Conservation (phyloP, 2,113 vertebrate genomes). For the Prietella phreatophila region DNA sequence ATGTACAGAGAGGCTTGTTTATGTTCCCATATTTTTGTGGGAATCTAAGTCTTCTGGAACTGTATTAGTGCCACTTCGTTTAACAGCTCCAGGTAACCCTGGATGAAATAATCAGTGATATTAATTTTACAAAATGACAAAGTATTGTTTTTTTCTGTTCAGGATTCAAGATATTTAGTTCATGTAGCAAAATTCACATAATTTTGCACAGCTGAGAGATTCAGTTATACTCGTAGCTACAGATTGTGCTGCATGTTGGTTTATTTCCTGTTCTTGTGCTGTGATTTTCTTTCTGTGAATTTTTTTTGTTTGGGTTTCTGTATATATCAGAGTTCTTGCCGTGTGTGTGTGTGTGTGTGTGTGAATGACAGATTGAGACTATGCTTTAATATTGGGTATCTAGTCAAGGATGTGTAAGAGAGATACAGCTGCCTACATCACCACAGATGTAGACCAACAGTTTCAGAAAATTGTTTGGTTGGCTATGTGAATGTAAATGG, state of each 20-base stretch:
- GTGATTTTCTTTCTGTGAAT: slow-evolving; percentile 23
- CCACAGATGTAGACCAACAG: too few relatives aligned
- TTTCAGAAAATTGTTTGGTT: too few relatives aligned
- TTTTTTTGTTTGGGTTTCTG: background rate
- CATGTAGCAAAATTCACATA: background rate
- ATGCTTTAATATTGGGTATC: background rate
- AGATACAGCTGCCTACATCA: background rate
- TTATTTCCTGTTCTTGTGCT: slow-evolving; percentile 43
- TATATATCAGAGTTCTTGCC: background rate
- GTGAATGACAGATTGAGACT: background rate
- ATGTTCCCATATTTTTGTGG: too few relatives aligned
- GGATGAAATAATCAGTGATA: background rate
- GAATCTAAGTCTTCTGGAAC: background rate
- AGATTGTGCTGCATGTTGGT: slow-evolving; percentile 16
- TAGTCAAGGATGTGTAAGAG: background rate
- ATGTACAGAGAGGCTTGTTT: too few relatives aligned
- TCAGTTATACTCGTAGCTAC: background rate
- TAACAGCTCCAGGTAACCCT: background rate
- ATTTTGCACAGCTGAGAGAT: background rate
- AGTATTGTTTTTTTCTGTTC: background rate
- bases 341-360: background rate
- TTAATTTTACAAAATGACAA: too few relatives aligned
- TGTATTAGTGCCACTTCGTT: background rate
- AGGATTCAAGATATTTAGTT: background rate
- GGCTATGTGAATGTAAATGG: too few relatives aligned